These are phyloP conservation scores for Synergus itoensis DNA, from an alignment of 2,888 invertebrate genomes.

Conservation along the genomic window DNA sequence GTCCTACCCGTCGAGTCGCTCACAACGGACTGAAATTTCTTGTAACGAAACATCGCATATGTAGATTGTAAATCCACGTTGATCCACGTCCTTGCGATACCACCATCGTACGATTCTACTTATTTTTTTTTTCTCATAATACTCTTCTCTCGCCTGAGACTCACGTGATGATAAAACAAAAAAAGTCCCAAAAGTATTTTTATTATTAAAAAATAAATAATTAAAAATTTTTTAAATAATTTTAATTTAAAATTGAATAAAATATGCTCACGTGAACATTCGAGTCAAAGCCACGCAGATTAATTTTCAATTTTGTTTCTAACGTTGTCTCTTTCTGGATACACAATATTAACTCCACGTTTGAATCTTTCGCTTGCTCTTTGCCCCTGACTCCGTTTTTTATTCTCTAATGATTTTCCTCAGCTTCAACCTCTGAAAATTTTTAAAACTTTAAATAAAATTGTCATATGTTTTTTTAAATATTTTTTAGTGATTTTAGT, in stretches of 20 bases:
- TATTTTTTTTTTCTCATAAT: neutral
- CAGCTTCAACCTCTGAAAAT: neutral
- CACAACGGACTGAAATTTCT: slow-evolving; percentile 60
- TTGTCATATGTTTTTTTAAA: neutral
- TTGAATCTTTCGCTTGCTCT: neutral
- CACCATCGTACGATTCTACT: slow-evolving; percentile 21
- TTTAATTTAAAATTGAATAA: neutral
- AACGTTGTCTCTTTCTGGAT: neutral
- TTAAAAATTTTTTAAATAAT: too few species aligned
- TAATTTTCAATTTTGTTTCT: slow-evolving; percentile 9
- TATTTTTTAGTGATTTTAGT: too few species aligned
- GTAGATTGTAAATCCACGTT: neutral
- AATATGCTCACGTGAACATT: slow-evolving; percentile 9
- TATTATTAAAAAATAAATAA: too few species aligned
- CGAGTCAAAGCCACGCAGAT: neutral
- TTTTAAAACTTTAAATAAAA: neutral
- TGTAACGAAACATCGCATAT: neutral
- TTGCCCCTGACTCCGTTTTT: neutral
- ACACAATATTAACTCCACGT: neutral
- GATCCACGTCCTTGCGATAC: neutral
- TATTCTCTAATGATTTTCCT: neutral
- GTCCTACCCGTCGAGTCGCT: slow-evolving; percentile 49
- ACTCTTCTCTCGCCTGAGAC: neutral
- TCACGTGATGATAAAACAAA: neutral
- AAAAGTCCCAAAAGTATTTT: neutral